These are phyloP conservation scores for Prunella himalayana DNA, from an alignment of 2,113 vertebrate species.

Conservation along the genomic window DNA sequence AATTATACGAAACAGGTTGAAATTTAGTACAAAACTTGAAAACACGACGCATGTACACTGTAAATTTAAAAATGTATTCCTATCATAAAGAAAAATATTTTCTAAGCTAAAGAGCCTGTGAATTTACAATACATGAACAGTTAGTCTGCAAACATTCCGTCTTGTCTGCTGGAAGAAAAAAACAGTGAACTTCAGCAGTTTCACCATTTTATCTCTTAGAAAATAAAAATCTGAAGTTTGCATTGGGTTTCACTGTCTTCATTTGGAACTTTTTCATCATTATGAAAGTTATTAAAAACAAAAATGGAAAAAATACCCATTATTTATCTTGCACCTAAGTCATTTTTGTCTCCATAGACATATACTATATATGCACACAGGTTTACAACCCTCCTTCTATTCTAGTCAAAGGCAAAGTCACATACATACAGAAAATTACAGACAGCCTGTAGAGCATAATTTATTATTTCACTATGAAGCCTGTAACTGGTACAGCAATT, in stretches of 20 bases:
- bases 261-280: neutral
- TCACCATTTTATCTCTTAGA: neutral
- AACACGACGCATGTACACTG: neutral
- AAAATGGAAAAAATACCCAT: neutral
- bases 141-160: neutral
- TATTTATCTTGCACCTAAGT: neutral
- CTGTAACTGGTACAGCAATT: neutral
- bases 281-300: neutral
- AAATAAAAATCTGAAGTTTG: neutral
- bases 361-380: neutral
- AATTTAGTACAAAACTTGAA: neutral
- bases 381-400: neutral
- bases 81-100: neutral
- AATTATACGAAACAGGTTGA: neutral
- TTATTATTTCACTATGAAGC: neutral
- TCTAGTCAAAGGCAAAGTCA: neutral
- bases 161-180: fast-evolving
- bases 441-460: fast-evolving
- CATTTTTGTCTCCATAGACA: neutral
- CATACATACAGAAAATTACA: neutral
- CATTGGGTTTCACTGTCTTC: neutral
- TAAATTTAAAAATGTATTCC: neutral
- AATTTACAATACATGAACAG: neutral
- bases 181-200: neutral
- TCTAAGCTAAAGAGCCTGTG: neutral